A percentile compares a stretch with the other conserved stretches of the same genome.
Evolutionary conservation across 92 coral and sea anemone genomes (phyloP).

Genomic region (Hydrozoanthus gracilis): DNA sequence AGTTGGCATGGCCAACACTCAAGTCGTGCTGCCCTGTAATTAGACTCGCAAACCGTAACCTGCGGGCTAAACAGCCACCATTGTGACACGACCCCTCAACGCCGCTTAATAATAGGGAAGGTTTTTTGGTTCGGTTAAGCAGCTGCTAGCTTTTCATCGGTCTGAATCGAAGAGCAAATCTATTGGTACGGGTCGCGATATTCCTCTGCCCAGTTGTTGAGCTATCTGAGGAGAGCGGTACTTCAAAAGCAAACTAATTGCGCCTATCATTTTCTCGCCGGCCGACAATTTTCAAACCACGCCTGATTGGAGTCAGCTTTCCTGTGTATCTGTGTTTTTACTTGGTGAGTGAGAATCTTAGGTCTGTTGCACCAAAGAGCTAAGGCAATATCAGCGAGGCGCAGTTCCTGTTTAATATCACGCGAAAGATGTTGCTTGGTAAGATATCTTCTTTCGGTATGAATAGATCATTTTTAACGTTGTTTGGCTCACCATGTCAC

Average conservation of each 20-base stretch:
- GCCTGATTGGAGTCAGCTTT: conserved; percentile 79
- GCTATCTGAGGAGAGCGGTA: conserved; percentile 86
- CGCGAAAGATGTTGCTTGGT: neutral
- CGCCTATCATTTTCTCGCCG: conserved; percentile 96
- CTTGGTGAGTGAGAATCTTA: conserved; percentile 29
- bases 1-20: conserved; percentile 62
- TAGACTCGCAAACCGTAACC: conserved; percentile 41
- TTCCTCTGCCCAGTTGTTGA: conserved; percentile 29
- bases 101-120: conserved; percentile 22
- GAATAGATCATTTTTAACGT: conserved; percentile 4
- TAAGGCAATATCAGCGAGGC: neutral
- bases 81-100: conserved; percentile 50
- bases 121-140: conserved; percentile 22
- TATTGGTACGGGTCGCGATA: neutral
- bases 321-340: conserved; percentile 71
- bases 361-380: conserved; percentile 30
- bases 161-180: conserved; percentile 28
- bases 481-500: conserved; percentile 15
- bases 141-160: conserved; percentile 33
- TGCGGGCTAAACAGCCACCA: conserved; percentile 13
- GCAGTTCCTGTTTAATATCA: neutral
- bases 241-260: conserved; percentile 94
- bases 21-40: conserved; percentile 78
- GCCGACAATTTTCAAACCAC: conserved; percentile 96
- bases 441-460: neutral